Base-by-base conservation (phyloP, 2,113 vertebrate genomes). In the Crotalus tigris region DNA sequence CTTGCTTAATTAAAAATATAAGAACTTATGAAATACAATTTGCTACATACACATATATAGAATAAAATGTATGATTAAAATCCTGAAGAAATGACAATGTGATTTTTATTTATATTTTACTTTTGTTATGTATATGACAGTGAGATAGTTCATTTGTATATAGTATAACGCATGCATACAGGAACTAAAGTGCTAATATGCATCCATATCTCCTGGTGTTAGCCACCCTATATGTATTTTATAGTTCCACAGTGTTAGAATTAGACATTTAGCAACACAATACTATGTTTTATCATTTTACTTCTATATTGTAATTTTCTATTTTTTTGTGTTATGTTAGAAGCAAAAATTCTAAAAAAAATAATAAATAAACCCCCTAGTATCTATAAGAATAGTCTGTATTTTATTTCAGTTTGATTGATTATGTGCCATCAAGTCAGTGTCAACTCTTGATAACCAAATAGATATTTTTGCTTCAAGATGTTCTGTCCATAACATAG, bases 291-390 rank as follows among this genome's bases (percentile, higher is more conserved):
- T 58, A 54, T 53, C 17, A 6, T 46, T 54, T 88, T 86, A 4
- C 0, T 0, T 13, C 69, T 90, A 19, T 85, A 88, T 59, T 90
- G 89, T 23, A 29, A 12, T 33, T 4, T 90, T 75, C 10, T 0
- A 1, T 44, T 0, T 24, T 55, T 90, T 49, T 13, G 4, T 0
- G 0, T 4, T 39, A 9, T 29, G 11, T 21, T 4, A 0, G 13
- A 0, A 0, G 3, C 0, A 0, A 64, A 64, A n/a, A 29, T 64
- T 64, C 11, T 64, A 11, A 12, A 64, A 61, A 64, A 13, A n/a
- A 12, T 13, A 64, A n/a, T 51, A n/a, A 12, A 13, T 12, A 19
- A 11, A 39, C 69, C 39, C 39, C 90, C 57, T 46, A 90, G 21
- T 39, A 8, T 0, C 4, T 64, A 55, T 58, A 39, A 23, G 29